A percentile compares a stretch with the other conserved stretches of the same genome.
phyloP scores from a whole-genome alignment of 2,113 vertebrate species.

The Clarias batrachus region DNA sequence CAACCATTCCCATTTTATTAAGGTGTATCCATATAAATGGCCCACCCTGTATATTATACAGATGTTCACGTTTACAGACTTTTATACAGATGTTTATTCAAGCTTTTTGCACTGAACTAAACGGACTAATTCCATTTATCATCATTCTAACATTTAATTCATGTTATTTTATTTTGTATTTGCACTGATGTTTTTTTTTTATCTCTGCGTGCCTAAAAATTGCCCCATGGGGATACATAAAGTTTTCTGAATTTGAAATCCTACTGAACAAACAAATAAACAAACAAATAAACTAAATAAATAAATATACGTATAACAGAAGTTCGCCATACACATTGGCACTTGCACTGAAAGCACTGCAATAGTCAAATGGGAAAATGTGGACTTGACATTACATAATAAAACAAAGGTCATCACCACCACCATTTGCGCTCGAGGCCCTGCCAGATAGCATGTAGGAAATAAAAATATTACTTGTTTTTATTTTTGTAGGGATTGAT shows the following conservation, averaged over 20 bases:
- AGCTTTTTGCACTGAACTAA: no score
- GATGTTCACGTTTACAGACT: no score
- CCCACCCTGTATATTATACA: no score
- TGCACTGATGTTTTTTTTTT: no score
- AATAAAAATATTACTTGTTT: not conserved
- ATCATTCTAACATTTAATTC: no score
- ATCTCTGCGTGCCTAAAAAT: no score
- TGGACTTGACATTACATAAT: not conserved
- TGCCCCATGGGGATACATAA: no score
- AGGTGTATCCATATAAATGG: no score
- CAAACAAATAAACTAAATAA: not conserved
- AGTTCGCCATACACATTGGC: not conserved
- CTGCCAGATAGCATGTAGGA: not conserved
- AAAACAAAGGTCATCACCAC: not conserved
- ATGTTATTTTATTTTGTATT: no score
- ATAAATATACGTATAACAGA: not conserved
- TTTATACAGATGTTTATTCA: no score
- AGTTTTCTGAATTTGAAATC: not conserved
- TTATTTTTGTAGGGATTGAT: not conserved
- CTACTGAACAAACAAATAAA: not conserved
- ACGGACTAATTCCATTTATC: no score
- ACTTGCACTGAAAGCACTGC: not conserved
- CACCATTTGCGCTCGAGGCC: not conserved
- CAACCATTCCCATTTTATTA: no score
- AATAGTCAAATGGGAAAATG: not conserved